phyloP scores from a whole-genome alignment of 2,888 invertebrate species.

The Erebia ligea region DNA sequence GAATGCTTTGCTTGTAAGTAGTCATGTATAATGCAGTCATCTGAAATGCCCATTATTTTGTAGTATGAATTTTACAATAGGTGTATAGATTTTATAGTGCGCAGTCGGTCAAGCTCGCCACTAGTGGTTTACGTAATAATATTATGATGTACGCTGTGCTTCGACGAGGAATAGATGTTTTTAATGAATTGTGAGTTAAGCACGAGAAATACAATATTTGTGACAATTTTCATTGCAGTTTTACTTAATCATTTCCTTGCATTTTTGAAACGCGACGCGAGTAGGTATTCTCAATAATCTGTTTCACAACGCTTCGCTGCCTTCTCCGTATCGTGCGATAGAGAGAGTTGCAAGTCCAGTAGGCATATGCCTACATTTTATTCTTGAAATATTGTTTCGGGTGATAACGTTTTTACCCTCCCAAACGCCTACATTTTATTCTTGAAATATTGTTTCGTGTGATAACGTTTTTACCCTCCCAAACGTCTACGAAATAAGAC shows the following conservation, averaged over 20 bases:
- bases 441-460: too few species aligned
- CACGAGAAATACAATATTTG: slow-evolving; percentile 39
- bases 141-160: slow-evolving; percentile 10
- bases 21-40: not conserved
- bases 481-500: too few species aligned
- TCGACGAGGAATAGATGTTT: slow-evolving; percentile 30
- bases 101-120: not conserved
- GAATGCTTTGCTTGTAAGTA: not conserved
- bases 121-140: not conserved
- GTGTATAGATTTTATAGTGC: slow-evolving; percentile 10
- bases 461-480: too few species aligned
- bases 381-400: too few species aligned
- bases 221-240: slow-evolving; percentile 30
- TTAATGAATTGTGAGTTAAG: slow-evolving; percentile 43
- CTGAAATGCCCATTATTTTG: not conserved
- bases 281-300: too few species aligned
- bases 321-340: too few species aligned
- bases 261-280: too few species aligned
- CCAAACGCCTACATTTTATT: too few species aligned
- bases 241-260: slow-evolving; percentile 1
- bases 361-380: too few species aligned
- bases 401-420: too few species aligned
- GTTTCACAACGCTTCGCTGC: too few species aligned
- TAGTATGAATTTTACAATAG: slow-evolving; percentile 2
- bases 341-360: too few species aligned